A percentile compares a stretch with the other conserved stretches of the same genome.
phyloP scores from a whole-genome alignment of 2,113 vertebrate species.

The Acinonyx jubatus region DNA sequence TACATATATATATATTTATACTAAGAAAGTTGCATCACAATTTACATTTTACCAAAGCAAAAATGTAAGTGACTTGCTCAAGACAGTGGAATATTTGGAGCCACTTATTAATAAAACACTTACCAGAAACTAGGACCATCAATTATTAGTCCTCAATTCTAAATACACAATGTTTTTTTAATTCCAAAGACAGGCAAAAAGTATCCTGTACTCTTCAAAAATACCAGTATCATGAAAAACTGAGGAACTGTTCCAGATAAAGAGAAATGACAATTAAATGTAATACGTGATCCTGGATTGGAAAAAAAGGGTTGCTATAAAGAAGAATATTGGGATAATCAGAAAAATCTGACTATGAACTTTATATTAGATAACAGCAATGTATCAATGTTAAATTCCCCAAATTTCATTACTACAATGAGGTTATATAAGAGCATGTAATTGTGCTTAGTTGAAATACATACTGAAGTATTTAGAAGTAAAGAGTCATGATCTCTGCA shows the following conservation, averaged over 20 bases:
- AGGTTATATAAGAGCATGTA: neutral
- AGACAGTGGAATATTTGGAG: neutral
- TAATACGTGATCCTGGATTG: neutral
- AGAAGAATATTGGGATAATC: neutral
- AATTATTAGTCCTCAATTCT: neutral
- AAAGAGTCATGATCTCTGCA: conserved; percentile 17
- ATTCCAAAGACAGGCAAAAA: neutral
- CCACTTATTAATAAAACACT: neutral
- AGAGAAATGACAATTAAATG: neutral
- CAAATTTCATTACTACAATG: neutral
- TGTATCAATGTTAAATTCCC: neutral
- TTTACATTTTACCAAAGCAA: conserved; percentile 34
- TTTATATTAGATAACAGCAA: neutral
- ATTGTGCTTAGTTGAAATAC: neutral
- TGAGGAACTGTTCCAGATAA: neutral
- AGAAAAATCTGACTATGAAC: neutral
- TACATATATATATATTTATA: neutral
- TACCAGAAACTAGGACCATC: neutral
- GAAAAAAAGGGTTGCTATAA: neutral
- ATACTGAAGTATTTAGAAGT: neutral
- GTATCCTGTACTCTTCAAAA: neutral
- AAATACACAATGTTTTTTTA: neutral
- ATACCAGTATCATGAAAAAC: neutral
- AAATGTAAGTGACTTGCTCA: neutral
- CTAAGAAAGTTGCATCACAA: neutral